Base-by-base conservation (phyloP, 1,140 invertebrate species). In the Lepidostoma basale region DNA sequence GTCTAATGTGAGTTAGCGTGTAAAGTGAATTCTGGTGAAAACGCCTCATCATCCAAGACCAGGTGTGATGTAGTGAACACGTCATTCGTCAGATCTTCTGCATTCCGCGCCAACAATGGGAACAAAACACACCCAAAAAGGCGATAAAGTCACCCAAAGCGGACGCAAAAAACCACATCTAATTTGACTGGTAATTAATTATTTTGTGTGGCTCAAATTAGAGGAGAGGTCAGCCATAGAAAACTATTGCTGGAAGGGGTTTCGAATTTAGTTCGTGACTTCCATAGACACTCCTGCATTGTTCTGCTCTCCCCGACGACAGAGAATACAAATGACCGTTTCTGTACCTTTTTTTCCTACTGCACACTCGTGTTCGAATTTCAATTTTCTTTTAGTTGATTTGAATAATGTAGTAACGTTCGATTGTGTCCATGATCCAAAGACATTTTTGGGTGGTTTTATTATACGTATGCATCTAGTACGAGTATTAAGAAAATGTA, bases 161-260 rank as follows among this genome's bases (percentile, higher is more conserved):
- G n/a, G n/a, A 6, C 6, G 30, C 6, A 23, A 58, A 58, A 40
- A 40, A 30, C 26, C 49, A 26, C 62, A 60, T 64, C 56, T 66
- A 66, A 70, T 65, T 70, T 70, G 62, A 23, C 44, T 66, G 62
- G 20, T 70, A 71, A 71, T 71, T 71, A 71, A 71, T 67, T 71
- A 71, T 67, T 67, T 71, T 71, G 59, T 71, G 60, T 58, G 59
- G 49, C 44, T 30, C 54, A 56, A 68, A 62, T 68, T 68, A 62
- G 62, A 42, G 42, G 60, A 63, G 59, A 64, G 59, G 60, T 64
- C 45, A 47, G n/a, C 44, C 36, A 62, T 42, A 45, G 33, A 33
- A 25, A 36, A 12, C 30, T 28, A 44, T 64, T 56, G 47, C 54
- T 39, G 63, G 52, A 66, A 28, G n/a, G 40, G 28, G 26, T 59